Conservation (phyloP, 2,113 vertebrate species). For the Halcyon malimbica region DNA sequence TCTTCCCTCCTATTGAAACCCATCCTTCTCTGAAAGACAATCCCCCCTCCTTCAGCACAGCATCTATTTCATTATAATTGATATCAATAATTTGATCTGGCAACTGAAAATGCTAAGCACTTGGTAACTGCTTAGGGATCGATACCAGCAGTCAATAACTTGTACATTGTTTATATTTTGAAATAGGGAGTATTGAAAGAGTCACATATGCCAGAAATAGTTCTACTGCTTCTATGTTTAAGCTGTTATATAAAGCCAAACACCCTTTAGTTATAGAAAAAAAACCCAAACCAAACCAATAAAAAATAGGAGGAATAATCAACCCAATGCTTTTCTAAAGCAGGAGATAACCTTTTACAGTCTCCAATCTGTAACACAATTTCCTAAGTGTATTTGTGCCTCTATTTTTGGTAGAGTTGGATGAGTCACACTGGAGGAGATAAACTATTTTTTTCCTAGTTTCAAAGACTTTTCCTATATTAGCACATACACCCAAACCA, state of each 20-base stretch:
- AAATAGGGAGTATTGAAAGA: background rate
- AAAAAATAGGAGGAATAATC: background rate
- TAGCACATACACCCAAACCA: background rate
- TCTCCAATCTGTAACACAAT: background rate
- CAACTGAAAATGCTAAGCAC: slow-evolving; percentile 54
- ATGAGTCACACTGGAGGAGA: background rate
- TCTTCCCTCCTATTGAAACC: slow-evolving; percentile 51
- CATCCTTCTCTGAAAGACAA: background rate
- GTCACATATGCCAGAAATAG: background rate
- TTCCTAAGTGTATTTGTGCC: background rate
- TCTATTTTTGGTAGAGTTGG: background rate
- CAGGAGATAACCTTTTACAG: background rate
- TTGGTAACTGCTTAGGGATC: slow-evolving; percentile 51
- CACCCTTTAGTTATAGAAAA: background rate
- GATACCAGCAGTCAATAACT: slow-evolving; percentile 43
- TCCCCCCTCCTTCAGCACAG: background rate
- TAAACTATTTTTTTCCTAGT: background rate
- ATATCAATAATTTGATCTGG: slow-evolving; percentile 50
- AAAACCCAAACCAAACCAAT: no score
- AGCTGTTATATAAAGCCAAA: background rate
- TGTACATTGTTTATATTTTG: slow-evolving; percentile 22
- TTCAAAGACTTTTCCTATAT: background rate
- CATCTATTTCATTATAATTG: slow-evolving; percentile 24
- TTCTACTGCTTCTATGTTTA: background rate
- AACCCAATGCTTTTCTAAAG: background rate